A percentile compares a stretch with the other conserved stretches of the same genome.
These are phyloP conservation scores for Alentia gelatinosa DNA, from an alignment of 2,888 invertebrate species.

Conservation along the genomic window DNA sequence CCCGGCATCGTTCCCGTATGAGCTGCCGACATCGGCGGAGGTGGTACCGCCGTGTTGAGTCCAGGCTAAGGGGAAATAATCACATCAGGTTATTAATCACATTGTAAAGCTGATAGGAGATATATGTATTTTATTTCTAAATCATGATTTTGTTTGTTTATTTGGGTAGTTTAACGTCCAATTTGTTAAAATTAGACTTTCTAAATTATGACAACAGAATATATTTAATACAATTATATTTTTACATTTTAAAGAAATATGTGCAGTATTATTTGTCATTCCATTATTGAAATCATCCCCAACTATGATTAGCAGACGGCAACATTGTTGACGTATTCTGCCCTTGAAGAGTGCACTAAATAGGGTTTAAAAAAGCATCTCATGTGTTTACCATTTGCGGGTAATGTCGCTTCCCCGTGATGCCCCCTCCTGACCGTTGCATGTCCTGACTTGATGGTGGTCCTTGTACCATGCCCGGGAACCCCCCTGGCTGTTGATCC, in stretches of 20 bases:
- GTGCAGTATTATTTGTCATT: no score
- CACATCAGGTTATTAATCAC: no score
- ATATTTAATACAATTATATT: no score
- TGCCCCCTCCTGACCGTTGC: constrained; percentile 52
- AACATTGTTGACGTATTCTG: no score
- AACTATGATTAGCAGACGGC: no score
- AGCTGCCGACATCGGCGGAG: background rate
- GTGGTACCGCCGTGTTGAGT: constrained; percentile 25
- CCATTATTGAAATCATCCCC: no score
- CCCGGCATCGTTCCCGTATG: background rate
- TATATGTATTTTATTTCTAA: background rate
- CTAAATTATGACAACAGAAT: background rate
- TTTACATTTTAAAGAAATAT: no score
- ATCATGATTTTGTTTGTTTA: no score
- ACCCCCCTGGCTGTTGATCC: background rate
- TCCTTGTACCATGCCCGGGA: background rate
- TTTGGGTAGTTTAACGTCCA: no score
- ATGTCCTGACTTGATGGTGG: constrained; percentile 5
- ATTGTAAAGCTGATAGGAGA: background rate
- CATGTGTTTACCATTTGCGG: constrained; percentile 66
- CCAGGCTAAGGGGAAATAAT: background rate
- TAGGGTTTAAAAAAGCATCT: no score
- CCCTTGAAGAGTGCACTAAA: no score
- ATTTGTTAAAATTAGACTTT: background rate
- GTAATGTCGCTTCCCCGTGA: constrained; percentile 66